Percentiles rank a stretch among this genome's conserved stretches.
Evolutionary conservation across 2,797 vertebrate genomes (phyloP).

Genomic region (Anguilla megastoma): DNA sequence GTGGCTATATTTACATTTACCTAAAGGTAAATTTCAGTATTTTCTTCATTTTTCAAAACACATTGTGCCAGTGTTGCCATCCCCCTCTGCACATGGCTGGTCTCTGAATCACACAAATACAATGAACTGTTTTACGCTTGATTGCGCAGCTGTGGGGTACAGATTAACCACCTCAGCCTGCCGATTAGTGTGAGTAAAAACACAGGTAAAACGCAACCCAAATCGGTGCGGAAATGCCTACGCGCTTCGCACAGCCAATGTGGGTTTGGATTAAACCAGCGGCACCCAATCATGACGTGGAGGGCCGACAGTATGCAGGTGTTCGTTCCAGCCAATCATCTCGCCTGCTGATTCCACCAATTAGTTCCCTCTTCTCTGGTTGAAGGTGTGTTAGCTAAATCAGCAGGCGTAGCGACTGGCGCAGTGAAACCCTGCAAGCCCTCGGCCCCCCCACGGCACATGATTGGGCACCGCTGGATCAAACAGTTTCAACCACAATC

Average conservation of each 20-base stretch:
- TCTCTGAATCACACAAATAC: constrained; percentile 4
- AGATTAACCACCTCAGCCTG: neutral
- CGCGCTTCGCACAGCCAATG: neutral
- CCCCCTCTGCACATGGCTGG: neutral
- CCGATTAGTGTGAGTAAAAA: neutral
- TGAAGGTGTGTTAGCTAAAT: neutral
- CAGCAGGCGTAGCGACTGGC: neutral
- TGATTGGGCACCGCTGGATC: neutral
- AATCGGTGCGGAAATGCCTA: neutral
- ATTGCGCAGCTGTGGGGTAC: neutral
- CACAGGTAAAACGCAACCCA: neutral
- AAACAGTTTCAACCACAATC: neutral
- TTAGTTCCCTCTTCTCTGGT: neutral
- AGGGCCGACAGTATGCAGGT: neutral
- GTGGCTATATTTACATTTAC: neutral
- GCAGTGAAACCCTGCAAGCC: neutral
- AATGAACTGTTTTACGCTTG: neutral
- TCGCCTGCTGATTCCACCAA: too few relatives aligned
- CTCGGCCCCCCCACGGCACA: too few relatives aligned
- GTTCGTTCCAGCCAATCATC: neutral
- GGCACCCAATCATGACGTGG: neutral
- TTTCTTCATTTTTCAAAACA: neutral
- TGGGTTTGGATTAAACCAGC: neutral
- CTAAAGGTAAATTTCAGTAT: neutral
- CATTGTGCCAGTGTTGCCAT: neutral